phyloP scores from a whole-genome alignment of 2,797 vertebrate genomes.

The Emys orbicularis region DNA sequence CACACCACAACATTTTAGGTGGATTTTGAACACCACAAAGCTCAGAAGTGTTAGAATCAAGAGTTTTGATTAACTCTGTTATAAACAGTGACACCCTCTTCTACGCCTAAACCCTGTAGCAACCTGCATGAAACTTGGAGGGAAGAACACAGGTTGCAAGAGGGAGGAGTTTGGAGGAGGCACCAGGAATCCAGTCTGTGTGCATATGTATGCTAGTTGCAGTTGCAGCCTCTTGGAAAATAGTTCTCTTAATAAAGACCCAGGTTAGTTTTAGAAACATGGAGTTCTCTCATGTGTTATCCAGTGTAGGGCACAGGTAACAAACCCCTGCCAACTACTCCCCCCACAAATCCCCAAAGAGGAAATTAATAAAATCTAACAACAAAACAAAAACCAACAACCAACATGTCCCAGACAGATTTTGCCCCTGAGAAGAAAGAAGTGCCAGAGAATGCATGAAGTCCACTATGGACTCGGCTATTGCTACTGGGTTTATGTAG shows the following conservation, averaged over 20 bases:
- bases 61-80: neutral
- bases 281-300: neutral
- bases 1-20: neutral
- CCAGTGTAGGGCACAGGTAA: neutral
- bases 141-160: neutral
- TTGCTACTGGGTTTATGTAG: neutral
- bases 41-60: neutral
- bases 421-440: neutral
- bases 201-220: neutral
- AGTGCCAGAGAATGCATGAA: neutral
- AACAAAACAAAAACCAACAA: neutral
- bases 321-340: neutral
- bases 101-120: neutral
- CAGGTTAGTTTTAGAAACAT: neutral
- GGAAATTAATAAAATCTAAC: neutral
- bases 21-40: neutral
- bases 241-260: neutral
- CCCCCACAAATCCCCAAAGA: neutral
- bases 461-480: neutral
- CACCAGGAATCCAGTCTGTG: neutral
- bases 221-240: neutral
- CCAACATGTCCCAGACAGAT: neutral
- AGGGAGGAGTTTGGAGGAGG: neutral
- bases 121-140: neutral
- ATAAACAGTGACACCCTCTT: neutral